Evolutionary conservation across 2,113 vertebrate species (phyloP), one percentile per base, ranked within the genome.

Genomic region (Gracilinanus agilis): DNA sequence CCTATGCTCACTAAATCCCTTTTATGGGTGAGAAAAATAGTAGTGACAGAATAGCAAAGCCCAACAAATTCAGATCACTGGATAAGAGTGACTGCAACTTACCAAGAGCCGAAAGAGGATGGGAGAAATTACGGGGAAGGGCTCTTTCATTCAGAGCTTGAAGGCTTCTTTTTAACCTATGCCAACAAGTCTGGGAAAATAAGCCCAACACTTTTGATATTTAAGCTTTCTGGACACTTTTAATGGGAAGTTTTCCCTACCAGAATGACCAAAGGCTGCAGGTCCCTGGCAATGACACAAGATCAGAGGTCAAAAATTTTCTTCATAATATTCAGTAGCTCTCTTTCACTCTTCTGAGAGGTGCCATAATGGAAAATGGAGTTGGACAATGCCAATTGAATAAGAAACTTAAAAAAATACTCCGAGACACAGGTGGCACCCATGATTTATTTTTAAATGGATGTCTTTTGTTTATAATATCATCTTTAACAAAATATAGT

Each of bases 181-280:
- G 98, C 99, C 98, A 99, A 98, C 98, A 95, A 98, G 99, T 99
- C 98, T 49, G 49, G 49, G 49, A 5, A 49, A 99, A 98, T 98
- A 95, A 98, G 99, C 99, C 98, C 99, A 97, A 99, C 98, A 99
- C 29, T 92, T 98, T 99, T 98, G 99, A 97, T 99, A 99, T 98
- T 99, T 99, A 89, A 99, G 99, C 55, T 99, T 99, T 98, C 99
- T 99, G 97, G 99, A 99, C 91, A 99, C 97, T 98, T 99, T 99
- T 99, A 99, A 99, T 91, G 99, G 98, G 98, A 99, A 99, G 97
- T 98, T 98, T 97, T 99, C 99, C 97, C 99, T 99, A 98, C 99
- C 99, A 98, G 99, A 99, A 98, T 99, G 99, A 98, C 99, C 99
- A 97, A 99, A 99, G 97, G 99, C 99, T 95, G 99, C 99, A 99